Percentiles rank a stretch among this genome's conserved stretches.
Conservation (phyloP, 2,888 invertebrate genomes). For the Nemotelus nigrinus region DNA sequence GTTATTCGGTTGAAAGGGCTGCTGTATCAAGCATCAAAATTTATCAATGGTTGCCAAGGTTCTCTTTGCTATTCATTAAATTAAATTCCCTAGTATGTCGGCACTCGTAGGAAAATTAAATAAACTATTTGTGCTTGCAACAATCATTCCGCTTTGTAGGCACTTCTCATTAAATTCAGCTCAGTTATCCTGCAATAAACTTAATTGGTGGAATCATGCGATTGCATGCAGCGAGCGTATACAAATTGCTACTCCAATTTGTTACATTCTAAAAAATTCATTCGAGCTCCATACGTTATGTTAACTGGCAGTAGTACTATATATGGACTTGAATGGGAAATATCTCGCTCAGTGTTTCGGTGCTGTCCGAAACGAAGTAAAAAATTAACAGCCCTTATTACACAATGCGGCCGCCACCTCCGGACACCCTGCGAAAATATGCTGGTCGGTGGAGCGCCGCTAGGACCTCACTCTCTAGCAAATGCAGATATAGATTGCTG, state of each 20-base stretch:
- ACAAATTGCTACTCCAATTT: constrained; percentile 21
- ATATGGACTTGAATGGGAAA: no score
- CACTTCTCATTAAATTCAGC: not conserved
- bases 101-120: no score
- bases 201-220: constrained; percentile 9
- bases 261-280: constrained; percentile 11
- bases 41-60: no score
- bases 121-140: no score
- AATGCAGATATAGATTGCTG: not conserved
- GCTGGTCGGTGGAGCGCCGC: not conserved
- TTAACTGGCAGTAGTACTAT: no score
- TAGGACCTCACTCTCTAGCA: not conserved
- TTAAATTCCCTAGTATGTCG: no score
- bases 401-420: not conserved
- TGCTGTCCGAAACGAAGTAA: not conserved
- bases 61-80: no score
- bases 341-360: not conserved
- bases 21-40: no score
- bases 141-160: no score
- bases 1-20: no score
- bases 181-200: constrained; percentile 19
- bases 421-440: no score
- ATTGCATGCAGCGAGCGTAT: constrained; percentile 13
- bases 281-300: not conserved
- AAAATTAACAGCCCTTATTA: not conserved